Evolutionary conservation across 2,113 vertebrate species (phyloP).

Genomic region (Muntiacus muntjak): DNA sequence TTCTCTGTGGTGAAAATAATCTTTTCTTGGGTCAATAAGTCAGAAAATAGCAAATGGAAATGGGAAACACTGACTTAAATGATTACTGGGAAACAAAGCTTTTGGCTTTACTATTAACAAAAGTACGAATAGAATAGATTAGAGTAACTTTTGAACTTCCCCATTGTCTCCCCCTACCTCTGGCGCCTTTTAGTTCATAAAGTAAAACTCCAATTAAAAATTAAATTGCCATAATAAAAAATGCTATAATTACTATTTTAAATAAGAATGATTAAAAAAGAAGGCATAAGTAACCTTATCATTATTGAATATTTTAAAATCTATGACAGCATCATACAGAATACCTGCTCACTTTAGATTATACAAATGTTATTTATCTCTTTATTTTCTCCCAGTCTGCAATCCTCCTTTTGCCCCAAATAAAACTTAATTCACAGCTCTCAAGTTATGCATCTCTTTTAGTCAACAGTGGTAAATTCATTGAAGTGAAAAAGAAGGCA

Average conservation of each 20-base stretch:
- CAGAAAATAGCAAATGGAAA: not conserved
- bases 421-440: not conserved
- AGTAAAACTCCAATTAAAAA: slow-evolving; percentile 46
- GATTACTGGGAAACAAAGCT: not conserved
- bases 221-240: slow-evolving; percentile 31
- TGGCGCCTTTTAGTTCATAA: not conserved
- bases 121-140: not conserved
- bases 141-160: not conserved
- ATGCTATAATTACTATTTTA: slow-evolving; percentile 37
- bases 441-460: not conserved
- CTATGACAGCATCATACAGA: not conserved
- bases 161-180: not conserved
- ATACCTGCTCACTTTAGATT: not conserved
- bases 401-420: not conserved
- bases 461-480: not conserved
- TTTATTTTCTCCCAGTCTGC: not conserved
- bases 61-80: slow-evolving; percentile 31
- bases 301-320: not conserved
- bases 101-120: slow-evolving; percentile 20
- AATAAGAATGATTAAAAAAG: slow-evolving; percentile 41
- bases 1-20: not conserved
- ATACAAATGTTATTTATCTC: not conserved
- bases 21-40: not conserved
- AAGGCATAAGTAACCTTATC: not conserved
- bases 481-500: not conserved